Conservation (phyloP, 2,797 vertebrate genomes). For the Trichosurus vulpecula region DNA sequence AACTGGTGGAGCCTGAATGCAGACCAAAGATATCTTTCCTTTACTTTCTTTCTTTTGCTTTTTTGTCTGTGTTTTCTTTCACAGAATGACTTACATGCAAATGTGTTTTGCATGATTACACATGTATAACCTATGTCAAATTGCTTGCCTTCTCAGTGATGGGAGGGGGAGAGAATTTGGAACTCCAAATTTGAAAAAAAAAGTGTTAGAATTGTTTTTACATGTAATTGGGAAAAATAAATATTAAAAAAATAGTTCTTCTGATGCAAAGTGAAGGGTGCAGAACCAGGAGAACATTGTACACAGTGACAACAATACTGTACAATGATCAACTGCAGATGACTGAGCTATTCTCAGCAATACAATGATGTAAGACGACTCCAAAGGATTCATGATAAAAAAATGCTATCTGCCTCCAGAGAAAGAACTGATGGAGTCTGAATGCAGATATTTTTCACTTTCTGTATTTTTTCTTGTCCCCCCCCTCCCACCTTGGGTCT, state of each 20-base stretch:
- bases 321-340: not conserved
- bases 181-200: too few species aligned
- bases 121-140: too few species aligned
- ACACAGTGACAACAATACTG: not conserved
- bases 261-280: not conserved
- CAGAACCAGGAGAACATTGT: not conserved
- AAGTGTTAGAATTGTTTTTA: too few species aligned
- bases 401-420: not conserved
- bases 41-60: too few species aligned
- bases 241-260: not conserved
- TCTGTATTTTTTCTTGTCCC: not conserved
- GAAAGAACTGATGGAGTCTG: not conserved
- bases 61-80: too few species aligned
- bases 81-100: too few species aligned
- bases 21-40: too few species aligned
- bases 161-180: too few species aligned
- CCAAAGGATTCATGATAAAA: not conserved
- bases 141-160: too few species aligned
- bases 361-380: not conserved
- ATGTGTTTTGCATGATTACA: too few species aligned
- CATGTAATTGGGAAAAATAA: too few species aligned
- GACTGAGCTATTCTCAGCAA: not conserved
- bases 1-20: too few species aligned
- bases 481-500: not conserved
- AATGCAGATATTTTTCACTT: not conserved